Base-by-base conservation (phyloP, 2,797 vertebrate species). In the Hippoglossus hippoglossus region DNA sequence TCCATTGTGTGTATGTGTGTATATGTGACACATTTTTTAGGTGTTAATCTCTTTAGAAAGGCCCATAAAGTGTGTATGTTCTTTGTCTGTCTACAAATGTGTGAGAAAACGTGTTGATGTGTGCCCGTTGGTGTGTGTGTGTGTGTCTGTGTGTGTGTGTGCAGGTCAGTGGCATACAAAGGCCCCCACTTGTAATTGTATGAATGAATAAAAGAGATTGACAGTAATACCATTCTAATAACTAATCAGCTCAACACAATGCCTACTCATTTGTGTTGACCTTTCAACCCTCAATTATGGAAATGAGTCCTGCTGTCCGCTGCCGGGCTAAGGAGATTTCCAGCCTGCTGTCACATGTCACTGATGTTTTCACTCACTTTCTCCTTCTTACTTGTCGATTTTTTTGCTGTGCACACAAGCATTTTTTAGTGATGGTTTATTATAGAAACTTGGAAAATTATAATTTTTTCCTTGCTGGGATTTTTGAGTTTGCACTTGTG, bases 241-340 rank as follows among this genome's bases (percentile, higher is more conserved):
- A 94, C 92, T 93, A 93, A 94, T 94, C 92, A 92, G 92, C 91
- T 90, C 92, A 91, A 89, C 92, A 94, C 91, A 92, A 92, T 92
- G 90, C 87, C 87, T 87, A 77, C 90, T 92, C 92, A 93, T 93
- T 93, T 93, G 90, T 31, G 81, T 89, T 94, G 93, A 95, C 94
- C 94, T 94, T 94, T 94, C 90, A 91, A 93, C 94, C 92, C 92
- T 87, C 91, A 93, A 94, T 95, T 94, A 95, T 95, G 94, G 89
- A 95, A 94, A 94, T 94, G 80, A 91, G 90, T 77, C 59, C 63
- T 71, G 86, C 86, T 90, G 91, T 94, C 91, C 87, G 80, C 87
- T 84, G 87, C 88, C 67, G 80, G 79, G 76, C 83, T 93, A 90
- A 94, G 85, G 83, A 90, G 90, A 91, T 92, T 92, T 94, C 80